A percentile compares a stretch with the other conserved stretches of the same genome.
Evolutionary conservation across 2,113 vertebrate species (phyloP).

Genomic region (Struthio camelus): DNA sequence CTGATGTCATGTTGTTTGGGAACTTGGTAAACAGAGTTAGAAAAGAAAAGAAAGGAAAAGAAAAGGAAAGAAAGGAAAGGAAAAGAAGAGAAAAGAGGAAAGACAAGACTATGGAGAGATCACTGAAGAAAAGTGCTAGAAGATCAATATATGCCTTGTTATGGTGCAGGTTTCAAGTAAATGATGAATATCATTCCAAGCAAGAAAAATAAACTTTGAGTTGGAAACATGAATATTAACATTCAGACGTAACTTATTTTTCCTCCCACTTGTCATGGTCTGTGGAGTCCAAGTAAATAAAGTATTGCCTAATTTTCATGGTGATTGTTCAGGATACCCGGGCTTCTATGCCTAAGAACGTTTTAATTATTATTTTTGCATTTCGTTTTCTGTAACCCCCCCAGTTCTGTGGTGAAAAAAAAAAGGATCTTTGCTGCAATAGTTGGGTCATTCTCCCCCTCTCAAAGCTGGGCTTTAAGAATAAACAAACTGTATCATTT

Average conservation of each 20-base stretch:
- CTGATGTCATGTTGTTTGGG: conserved; percentile 6
- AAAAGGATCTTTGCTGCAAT: neutral
- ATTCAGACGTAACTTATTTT: neutral
- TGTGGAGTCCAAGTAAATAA: neutral
- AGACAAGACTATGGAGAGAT: neutral
- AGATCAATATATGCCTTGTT: neutral
- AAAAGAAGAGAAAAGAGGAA: neutral
- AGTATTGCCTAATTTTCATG: neutral
- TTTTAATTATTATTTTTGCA: neutral
- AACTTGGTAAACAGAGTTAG: neutral
- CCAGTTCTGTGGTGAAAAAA: neutral
- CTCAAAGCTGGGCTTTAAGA: neutral
- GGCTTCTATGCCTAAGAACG: neutral
- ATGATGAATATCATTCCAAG: neutral
- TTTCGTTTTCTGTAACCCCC: neutral
- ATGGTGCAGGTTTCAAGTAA: neutral
- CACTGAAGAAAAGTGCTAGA: neutral
- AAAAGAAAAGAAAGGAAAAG: neutral
- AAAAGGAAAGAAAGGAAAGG: neutral
- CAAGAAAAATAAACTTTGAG: conserved; percentile 1
- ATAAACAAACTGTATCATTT: neutral
- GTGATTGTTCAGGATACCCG: neutral
- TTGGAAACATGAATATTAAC: neutral
- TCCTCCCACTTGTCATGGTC: neutral
- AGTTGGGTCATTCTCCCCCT: neutral